phyloP scores from a whole-genome alignment of 2,888 invertebrate genomes.

The Chalcosyrphus nemorum region DNA sequence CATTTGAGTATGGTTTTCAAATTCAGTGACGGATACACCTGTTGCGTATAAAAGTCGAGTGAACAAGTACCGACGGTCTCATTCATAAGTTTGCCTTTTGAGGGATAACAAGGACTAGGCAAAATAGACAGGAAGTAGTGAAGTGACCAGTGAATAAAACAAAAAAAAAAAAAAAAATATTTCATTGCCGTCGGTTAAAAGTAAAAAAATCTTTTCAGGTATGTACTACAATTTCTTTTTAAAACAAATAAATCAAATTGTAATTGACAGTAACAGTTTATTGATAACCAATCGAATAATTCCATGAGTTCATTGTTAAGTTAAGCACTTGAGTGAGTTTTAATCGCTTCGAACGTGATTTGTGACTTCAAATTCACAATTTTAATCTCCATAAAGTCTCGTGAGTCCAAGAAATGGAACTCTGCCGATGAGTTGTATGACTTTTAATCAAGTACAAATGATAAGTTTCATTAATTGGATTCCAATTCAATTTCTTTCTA shows the following conservation, averaged over 20 bases:
- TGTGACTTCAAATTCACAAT: neutral
- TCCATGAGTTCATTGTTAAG: neutral
- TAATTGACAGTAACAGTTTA: neutral
- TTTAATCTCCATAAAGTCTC: conserved; percentile 13
- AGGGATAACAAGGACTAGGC: conserved; percentile 31
- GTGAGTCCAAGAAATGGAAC: conserved; percentile 20
- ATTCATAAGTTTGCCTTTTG: conserved; percentile 50
- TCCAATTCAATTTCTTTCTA: neutral
- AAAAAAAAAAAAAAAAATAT: too few species aligned
- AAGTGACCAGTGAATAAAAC: conserved; percentile 38
- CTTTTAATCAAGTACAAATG: neutral
- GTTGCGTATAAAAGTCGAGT: conserved; percentile 62
- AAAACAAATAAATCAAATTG: conserved; percentile 14
- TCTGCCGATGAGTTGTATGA: neutral
- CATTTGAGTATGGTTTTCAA: neutral
- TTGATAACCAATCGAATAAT: neutral
- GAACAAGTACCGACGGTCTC: conserved; percentile 18
- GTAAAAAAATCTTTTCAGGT: conserved; percentile 27
- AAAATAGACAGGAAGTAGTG: neutral
- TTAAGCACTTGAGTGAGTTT: neutral
- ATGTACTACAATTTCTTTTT: conserved; percentile 11
- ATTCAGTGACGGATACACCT: conserved; percentile 33
- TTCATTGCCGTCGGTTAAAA: conserved; percentile 35
- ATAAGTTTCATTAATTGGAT: neutral
- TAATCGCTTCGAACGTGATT: neutral